These are phyloP conservation scores for Silurus aristotelis DNA, from an alignment of 2,797 vertebrate genomes.

Conservation along the genomic window DNA sequence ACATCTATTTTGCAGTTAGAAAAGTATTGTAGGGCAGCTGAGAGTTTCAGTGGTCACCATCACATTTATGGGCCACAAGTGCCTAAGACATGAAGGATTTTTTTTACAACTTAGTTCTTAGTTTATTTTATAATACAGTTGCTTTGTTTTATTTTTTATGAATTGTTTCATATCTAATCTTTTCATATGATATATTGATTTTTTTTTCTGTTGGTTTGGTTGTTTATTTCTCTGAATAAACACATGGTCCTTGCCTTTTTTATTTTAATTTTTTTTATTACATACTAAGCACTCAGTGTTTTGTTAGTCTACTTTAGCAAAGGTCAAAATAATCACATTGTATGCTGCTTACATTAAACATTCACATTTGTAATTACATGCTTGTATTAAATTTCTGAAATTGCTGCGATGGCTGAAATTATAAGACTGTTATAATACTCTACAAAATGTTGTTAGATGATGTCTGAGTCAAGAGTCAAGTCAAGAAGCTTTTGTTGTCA, in stretches of 20 bases:
- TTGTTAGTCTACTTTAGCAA: slow-evolving; percentile 77
- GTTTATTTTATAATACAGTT: slow-evolving; percentile 74
- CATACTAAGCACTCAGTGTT: slow-evolving; percentile 70
- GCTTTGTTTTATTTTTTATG: slow-evolving; percentile 67
- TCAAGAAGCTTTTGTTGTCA: too few species aligned
- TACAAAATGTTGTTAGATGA: too few species aligned
- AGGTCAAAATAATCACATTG: slow-evolving; percentile 80
- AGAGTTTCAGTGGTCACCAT: slow-evolving; percentile 57
- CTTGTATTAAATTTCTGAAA: background rate
- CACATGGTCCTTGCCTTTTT: slow-evolving; percentile 51
- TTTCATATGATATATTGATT: slow-evolving; percentile 53
- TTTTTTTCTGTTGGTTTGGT: slow-evolving; percentile 51
- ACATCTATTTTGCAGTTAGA: slow-evolving; percentile 54
- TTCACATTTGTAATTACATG: slow-evolving; percentile 76
- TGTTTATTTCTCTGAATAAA: slow-evolving; percentile 27
- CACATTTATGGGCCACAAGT: slow-evolving; percentile 75
- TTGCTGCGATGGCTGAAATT: background rate
- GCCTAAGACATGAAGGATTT: slow-evolving; percentile 95
- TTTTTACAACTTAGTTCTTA: slow-evolving; percentile 60
- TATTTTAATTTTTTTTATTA: slow-evolving; percentile 57
- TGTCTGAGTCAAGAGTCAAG: too few species aligned
- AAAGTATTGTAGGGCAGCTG: slow-evolving; percentile 58
- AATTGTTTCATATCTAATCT: slow-evolving; percentile 69
- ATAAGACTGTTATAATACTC: background rate
- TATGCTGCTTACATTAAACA: slow-evolving; percentile 95